phyloP scores from a whole-genome alignment of 2,888 invertebrate species.

The Thysanoteuthis rhombus region DNA sequence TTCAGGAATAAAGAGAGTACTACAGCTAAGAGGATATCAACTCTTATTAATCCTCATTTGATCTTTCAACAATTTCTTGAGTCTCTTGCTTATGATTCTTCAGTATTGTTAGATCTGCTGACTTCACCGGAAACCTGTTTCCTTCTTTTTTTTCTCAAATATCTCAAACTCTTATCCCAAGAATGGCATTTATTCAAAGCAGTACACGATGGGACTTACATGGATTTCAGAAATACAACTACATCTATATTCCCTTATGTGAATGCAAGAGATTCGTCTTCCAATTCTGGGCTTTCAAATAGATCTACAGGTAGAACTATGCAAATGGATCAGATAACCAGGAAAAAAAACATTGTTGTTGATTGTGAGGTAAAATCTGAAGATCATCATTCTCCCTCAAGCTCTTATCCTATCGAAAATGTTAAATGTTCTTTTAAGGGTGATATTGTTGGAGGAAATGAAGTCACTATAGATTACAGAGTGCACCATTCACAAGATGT shows the following conservation, averaged over 20 bases:
- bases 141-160: conserved; percentile 48
- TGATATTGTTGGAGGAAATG: background rate
- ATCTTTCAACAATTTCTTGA: conserved; percentile 46
- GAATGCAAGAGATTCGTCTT: background rate
- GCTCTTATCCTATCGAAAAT: background rate
- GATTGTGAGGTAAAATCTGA: background rate
- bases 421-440: background rate
- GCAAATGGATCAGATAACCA: background rate
- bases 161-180: conserved; percentile 45
- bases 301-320: background rate
- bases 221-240: background rate
- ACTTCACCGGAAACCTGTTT: conserved; percentile 61
- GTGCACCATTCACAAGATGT: background rate
- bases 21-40: background rate
- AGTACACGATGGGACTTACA: background rate
- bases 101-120: conserved; percentile 53
- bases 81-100: conserved; percentile 47
- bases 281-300: background rate
- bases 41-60: conserved; percentile 39
- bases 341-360: background rate
- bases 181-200: conserved; percentile 48
- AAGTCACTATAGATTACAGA: background rate
- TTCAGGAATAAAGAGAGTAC: background rate
- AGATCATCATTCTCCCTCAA: background rate
- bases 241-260: background rate